phyloP scores from a whole-genome alignment of 1,140 invertebrate species.

The Apis cerana region DNA sequence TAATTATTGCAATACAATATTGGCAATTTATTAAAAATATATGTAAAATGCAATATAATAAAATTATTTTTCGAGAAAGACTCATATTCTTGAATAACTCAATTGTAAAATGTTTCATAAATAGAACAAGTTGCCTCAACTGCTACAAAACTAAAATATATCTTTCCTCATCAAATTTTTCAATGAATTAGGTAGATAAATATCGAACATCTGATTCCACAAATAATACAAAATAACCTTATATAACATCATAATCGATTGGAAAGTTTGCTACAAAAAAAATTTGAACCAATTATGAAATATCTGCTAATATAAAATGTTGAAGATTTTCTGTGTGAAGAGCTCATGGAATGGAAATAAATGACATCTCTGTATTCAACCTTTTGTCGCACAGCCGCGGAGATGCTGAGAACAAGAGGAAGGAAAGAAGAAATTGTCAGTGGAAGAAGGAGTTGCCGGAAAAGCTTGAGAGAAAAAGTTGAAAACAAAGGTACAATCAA shows the following conservation, averaged over 20 bases:
- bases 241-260: not conserved
- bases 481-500: constrained; percentile 65
- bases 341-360: not conserved
- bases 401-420: not conserved
- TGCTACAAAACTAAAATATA: no score
- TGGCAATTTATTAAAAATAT: no score
- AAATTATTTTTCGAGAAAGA: no score
- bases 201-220: not conserved
- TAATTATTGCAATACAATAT: no score
- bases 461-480: constrained; percentile 24
- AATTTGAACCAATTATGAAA: no score
- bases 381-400: not conserved
- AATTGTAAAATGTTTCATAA: no score
- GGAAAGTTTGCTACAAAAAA: not conserved
- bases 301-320: not conserved
- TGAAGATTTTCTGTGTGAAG: not conserved
- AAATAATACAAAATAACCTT: not conserved
- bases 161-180: not conserved
- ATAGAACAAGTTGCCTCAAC: no score
- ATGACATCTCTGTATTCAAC: not conserved
- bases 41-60: no score
- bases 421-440: not conserved
- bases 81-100: no score
- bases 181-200: not conserved
- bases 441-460: constrained; percentile 14